These are phyloP conservation scores for Anguilla anguilla DNA, from an alignment of 2,797 vertebrate genomes.

Conservation along the genomic window DNA sequence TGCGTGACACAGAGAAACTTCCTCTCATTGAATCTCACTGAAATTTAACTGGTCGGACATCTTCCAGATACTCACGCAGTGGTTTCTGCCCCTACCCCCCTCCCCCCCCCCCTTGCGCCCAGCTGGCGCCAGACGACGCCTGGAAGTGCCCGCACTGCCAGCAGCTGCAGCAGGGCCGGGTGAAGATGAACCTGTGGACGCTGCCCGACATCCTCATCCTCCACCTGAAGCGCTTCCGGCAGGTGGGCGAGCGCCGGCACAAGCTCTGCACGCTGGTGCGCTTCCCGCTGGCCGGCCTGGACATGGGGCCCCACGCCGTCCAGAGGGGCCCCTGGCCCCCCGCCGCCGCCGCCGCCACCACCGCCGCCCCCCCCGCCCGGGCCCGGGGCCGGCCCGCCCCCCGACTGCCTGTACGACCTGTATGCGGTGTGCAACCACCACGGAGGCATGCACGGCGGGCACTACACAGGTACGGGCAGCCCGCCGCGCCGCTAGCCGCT, in stretches of 20 bases:
- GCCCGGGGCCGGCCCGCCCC: constrained; percentile 73
- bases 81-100: neutral
- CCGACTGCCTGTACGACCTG: constrained; percentile 86
- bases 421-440: constrained; percentile 97
- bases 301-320: constrained; percentile 91
- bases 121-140: constrained; percentile 84
- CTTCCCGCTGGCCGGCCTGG: constrained; percentile 83
- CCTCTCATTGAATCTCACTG: too few relatives aligned
- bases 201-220: constrained; percentile 87
- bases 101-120: neutral
- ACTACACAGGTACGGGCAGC: constrained; percentile 84
- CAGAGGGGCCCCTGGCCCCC: constrained; percentile 61
- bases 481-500: neutral
- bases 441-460: constrained; percentile 92
- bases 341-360: constrained; percentile 45
- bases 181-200: constrained; percentile 87
- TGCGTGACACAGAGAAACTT: too few relatives aligned
- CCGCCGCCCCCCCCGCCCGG: constrained; percentile 34
- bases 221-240: constrained; percentile 85
- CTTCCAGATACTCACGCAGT: too few relatives aligned
- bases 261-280: constrained; percentile 89
- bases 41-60: too few relatives aligned
- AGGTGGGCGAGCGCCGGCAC: constrained; percentile 83
- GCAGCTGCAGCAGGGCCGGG: constrained; percentile 80
- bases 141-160: constrained; percentile 85